Conservation (phyloP, 2,888 invertebrate species). For the Meandrusa payeni region DNA sequence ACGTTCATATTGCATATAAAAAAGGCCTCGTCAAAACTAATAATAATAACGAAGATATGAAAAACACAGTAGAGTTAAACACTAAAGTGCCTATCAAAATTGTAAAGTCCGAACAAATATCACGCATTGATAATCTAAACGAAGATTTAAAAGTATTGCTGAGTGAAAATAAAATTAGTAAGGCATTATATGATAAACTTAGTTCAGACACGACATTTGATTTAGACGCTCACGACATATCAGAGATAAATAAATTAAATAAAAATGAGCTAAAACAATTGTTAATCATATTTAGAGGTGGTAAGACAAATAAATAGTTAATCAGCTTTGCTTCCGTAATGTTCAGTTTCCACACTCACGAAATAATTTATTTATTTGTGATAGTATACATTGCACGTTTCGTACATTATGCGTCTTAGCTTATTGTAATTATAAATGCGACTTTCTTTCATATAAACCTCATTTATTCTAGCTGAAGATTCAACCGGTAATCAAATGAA, state of each 20-base stretch:
- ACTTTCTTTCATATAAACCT: too few species aligned
- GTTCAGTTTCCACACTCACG: too few species aligned
- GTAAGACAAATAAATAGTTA: slow-evolving; percentile 43
- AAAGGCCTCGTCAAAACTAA: slow-evolving; percentile 30
- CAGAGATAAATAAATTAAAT: slow-evolving; percentile 65
- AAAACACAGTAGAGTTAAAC: slow-evolving; percentile 39
- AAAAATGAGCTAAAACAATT: slow-evolving; percentile 55
- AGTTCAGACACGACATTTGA: slow-evolving; percentile 65
- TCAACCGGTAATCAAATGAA: neutral
- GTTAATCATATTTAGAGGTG: slow-evolving; percentile 57
- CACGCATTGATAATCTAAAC: slow-evolving; percentile 43
- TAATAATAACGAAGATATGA: slow-evolving; percentile 34
- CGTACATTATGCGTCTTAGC: too few species aligned
- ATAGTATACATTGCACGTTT: too few species aligned
- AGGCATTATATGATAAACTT: slow-evolving; percentile 62
- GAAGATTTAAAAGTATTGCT: slow-evolving; percentile 52
- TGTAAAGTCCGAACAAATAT: slow-evolving; percentile 30
- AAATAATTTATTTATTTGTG: slow-evolving; percentile 21
- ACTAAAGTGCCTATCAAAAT: slow-evolving; percentile 39
- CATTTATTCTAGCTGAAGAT: neutral
- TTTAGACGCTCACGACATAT: slow-evolving; percentile 70
- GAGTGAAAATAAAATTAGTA: slow-evolving; percentile 63
- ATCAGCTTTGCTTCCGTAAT: slow-evolving; percentile 5
- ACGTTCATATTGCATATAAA: slow-evolving; percentile 56
- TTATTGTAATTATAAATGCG: too few species aligned